phyloP scores from a whole-genome alignment of 1,140 invertebrate genomes.

The Sycophaga agraensis region DNA sequence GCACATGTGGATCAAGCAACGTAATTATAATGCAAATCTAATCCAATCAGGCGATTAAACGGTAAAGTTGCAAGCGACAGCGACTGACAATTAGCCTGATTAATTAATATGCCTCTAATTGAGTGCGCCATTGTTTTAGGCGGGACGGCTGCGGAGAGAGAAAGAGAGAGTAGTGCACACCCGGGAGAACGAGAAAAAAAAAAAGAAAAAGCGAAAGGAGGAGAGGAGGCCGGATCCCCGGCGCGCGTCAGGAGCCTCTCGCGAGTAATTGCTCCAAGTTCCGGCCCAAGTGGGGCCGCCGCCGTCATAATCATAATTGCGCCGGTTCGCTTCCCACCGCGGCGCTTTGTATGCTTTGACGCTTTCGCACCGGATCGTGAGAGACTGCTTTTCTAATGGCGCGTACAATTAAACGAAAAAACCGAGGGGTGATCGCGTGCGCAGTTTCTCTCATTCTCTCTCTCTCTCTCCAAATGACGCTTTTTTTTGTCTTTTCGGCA shows the following conservation, averaged over 20 bases:
- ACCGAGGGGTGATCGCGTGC: no score
- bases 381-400: conserved; percentile 10
- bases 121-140: no score
- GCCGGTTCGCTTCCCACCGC: conserved; percentile 1
- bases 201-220: neutral
- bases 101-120: no score
- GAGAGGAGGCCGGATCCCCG: neutral
- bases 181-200: neutral
- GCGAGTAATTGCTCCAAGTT: conserved; percentile 16
- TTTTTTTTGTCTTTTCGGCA: no score
- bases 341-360: conserved; percentile 15
- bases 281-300: neutral
- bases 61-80: no score
- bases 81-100: no score
- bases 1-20: no score
- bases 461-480: neutral
- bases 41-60: no score
- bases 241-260: neutral
- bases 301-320: conserved; percentile 21
- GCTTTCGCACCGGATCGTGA: conserved; percentile 10
- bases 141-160: no score
- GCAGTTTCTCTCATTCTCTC: neutral
- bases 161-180: no score
- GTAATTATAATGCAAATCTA: no score
- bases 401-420: conserved; percentile 1